A percentile compares a stretch with the other conserved stretches of the same genome.
These are phyloP conservation scores for Halichoeres trimaculatus DNA, from an alignment of 2,113 vertebrate species.

Conservation along the genomic window DNA sequence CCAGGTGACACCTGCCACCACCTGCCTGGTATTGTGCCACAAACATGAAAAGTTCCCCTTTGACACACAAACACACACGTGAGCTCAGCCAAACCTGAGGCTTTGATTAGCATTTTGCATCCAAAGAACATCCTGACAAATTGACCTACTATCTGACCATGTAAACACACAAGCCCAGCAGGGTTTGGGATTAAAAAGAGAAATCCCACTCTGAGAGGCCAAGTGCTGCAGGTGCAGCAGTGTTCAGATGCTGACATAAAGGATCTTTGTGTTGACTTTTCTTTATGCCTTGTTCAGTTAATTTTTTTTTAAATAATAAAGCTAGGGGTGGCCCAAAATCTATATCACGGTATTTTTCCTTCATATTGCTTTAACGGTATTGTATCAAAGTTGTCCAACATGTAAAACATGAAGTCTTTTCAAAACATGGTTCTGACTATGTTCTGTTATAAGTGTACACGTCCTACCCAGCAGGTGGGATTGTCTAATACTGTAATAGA, in stretches of 20 bases:
- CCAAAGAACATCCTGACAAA: background rate
- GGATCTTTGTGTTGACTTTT: conserved; percentile 13
- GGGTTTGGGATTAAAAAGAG: background rate
- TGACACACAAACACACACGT: conserved; percentile 10
- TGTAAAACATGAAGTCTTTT: too few relatives aligned
- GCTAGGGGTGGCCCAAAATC: too few relatives aligned
- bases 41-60: conserved; percentile 56
- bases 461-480: too few relatives aligned
- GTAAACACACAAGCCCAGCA: conserved; percentile 6
- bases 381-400: too few relatives aligned
- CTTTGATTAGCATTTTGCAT: conserved; percentile 63
- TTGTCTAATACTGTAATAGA: too few relatives aligned
- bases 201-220: conserved; percentile 2
- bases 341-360: too few relatives aligned
- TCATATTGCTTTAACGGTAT: too few relatives aligned
- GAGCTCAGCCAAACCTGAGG: conserved; percentile 33
- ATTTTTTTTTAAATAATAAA: too few relatives aligned
- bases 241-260: background rate
- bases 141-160: background rate
- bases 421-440: too few relatives aligned
- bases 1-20: conserved; percentile 71
- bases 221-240: conserved; percentile 10
- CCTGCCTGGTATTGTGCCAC: conserved; percentile 70
- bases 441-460: too few relatives aligned
- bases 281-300: background rate